These are phyloP conservation scores for Lasiommata megera DNA, from an alignment of 2,888 invertebrate species.

Conservation along the genomic window DNA sequence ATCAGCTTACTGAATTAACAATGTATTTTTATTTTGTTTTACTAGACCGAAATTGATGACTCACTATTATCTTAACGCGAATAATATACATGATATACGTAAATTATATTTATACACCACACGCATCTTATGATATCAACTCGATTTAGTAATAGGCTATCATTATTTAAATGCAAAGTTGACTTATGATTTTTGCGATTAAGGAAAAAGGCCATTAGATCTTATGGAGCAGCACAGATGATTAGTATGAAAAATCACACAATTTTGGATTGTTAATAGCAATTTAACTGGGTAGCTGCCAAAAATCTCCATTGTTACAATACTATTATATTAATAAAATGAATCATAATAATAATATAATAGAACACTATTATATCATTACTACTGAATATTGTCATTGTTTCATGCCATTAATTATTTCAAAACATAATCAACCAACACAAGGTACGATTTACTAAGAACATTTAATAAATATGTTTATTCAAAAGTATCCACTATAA, in stretches of 20 bases:
- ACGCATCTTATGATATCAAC: slow-evolving; percentile 10
- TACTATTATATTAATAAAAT: slow-evolving; percentile 23
- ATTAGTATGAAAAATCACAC: slow-evolving; percentile 30
- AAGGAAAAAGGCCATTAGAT: slow-evolving; percentile 26
- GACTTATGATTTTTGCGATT: slow-evolving; percentile 20
- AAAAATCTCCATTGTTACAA: slow-evolving; percentile 27
- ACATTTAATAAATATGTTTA: background rate
- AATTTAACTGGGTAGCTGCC: slow-evolving; percentile 29
- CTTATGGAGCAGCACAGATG: slow-evolving; percentile 18
- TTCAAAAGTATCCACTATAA: background rate
- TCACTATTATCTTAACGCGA: no score
- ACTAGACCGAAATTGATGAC: no score
- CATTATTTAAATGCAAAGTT: slow-evolving; percentile 15
- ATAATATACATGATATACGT: no score
- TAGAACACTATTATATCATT: slow-evolving; percentile 12
- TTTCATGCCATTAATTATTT: slow-evolving; percentile 28
- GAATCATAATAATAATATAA: slow-evolving; percentile 3
- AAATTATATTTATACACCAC: slow-evolving; percentile 10
- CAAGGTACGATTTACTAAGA: slow-evolving; percentile 17
- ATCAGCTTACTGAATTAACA: no score
- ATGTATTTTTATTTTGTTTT: no score
- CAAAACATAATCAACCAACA: slow-evolving; percentile 27
- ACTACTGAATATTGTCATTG: slow-evolving; percentile 27
- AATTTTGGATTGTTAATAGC: slow-evolving; percentile 30
- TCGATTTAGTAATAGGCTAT: slow-evolving; percentile 21